Base-by-base conservation (phyloP, 1,140 invertebrate species). In the Trachelipus rathkii region DNA sequence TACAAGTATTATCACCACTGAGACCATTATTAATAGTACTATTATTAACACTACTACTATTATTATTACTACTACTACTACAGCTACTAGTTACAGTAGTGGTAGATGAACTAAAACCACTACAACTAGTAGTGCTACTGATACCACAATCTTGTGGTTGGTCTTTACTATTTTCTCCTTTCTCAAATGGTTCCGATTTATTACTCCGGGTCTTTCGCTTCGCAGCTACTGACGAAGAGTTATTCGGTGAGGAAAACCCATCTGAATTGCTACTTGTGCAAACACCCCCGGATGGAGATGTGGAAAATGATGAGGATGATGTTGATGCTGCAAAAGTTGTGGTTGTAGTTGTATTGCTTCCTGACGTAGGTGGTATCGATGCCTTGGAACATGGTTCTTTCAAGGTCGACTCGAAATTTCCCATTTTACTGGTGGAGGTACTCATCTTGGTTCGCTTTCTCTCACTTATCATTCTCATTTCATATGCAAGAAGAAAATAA, bases 11-110 rank as follows among this genome's bases (percentile, higher is more conserved):
- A 44, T 72, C 77, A 71, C 74, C 67, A 50, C 79, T 74, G 67
- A 74, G 75, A 73, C 73, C 72, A 53, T 81, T 76, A 60, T 45
- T 74, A 46, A 80, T 79, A 50, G 71, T 78, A 19, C 74, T 76
- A 44, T 79, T 78, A 21, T 77, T 82, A 53, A 73, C 74, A 69
- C 77, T 77, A 44, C 71, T 71, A 69, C 75, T 72, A 53, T 76
- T 77, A 44, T 80, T 78, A 53, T 76, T 77, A 44, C 78, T 78
- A 45, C 77, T 78, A 70, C 66, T 75, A 23, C 44, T 73, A 66
- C 77, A 74, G 33, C 76, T 77, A 60, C 43, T 76, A 68, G n/a
- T 72, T 60, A 73, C 74, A 33, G 33, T 33, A 33, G 33, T 33
- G 33, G 33, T 33, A 33, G 33, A 33, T 33, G 33, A 33, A 33